Conservation (phyloP, 37 sponge, comb jelly and placozoan species). For the Tethya wilhelma region DNA sequence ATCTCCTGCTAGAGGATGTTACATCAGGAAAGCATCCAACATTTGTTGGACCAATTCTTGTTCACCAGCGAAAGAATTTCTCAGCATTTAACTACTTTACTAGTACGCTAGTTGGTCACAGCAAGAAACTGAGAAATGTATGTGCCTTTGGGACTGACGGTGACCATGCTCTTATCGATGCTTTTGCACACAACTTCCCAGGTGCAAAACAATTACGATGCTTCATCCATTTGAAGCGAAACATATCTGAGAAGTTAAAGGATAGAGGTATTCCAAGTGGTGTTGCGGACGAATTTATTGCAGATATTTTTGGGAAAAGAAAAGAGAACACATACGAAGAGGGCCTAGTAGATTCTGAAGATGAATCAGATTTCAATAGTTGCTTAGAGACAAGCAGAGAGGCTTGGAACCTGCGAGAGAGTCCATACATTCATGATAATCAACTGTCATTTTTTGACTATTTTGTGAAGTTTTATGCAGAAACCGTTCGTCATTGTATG, state of each 20-base stretch:
- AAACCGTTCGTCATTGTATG: too few relatives aligned
- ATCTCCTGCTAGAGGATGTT: slow-evolving; percentile 30
- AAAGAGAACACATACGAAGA: neutral
- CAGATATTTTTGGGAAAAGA: slow-evolving; percentile 27
- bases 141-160: slow-evolving; percentile 15
- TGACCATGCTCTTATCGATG: slow-evolving; percentile 11
- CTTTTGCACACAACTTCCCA: neutral
- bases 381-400: slow-evolving; percentile 3
- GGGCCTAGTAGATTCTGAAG: slow-evolving; percentile 28
- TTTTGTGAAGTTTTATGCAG: slow-evolving; percentile 22
- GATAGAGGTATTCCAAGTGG: neutral
- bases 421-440: neutral
- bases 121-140: slow-evolving; percentile 23
- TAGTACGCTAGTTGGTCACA: slow-evolving; percentile 33
- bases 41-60: slow-evolving; percentile 33
- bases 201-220: slow-evolving; percentile 10
- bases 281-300: neutral
- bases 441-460: slow-evolving; percentile 28
- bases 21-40: slow-evolving; percentile 37
- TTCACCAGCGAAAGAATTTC: slow-evolving; percentile 37
- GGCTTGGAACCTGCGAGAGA: neutral
- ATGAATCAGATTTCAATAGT: neutral
- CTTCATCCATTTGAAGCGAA: slow-evolving; percentile 25
- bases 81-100: slow-evolving; percentile 27
- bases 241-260: slow-evolving; percentile 12